phyloP scores from a whole-genome alignment of 2,888 invertebrate species.

The Rhagium mordax region DNA sequence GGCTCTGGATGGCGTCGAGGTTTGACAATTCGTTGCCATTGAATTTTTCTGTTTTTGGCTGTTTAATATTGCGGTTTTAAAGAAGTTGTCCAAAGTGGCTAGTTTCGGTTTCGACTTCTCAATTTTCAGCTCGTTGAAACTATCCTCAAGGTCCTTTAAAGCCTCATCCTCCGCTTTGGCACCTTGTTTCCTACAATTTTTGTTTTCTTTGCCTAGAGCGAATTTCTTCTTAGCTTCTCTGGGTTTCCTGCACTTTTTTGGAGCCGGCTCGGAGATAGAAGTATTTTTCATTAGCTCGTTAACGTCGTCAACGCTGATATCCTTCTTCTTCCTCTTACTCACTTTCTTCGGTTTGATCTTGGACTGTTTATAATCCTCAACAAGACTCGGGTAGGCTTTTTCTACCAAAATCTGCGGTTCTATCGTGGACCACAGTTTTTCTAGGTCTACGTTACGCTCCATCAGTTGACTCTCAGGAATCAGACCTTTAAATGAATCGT shows the following conservation, averaged over 20 bases:
- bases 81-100: conserved; percentile 60
- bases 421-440: conserved; percentile 76
- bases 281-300: conserved; percentile 54
- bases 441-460: conserved; percentile 66
- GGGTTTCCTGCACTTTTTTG: conserved; percentile 60
- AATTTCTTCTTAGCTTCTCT: conserved; percentile 43
- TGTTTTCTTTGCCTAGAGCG: background rate
- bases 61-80: conserved; percentile 54
- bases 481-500: conserved; percentile 73
- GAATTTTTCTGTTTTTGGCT: conserved; percentile 60
- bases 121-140: conserved; percentile 43
- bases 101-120: conserved; percentile 42
- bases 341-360: conserved; percentile 69
- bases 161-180: conserved; percentile 22
- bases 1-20: conserved; percentile 56
- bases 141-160: conserved; percentile 40
- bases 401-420: conserved; percentile 79
- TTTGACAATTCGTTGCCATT: conserved; percentile 30
- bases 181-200: conserved; percentile 3
- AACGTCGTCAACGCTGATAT: conserved; percentile 48
- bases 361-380: conserved; percentile 73
- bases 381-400: conserved; percentile 77
- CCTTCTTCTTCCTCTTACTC: conserved; percentile 56
- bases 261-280: conserved; percentile 58
- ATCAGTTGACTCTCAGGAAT: conserved; percentile 76